Base-by-base conservation (phyloP, 1,140 invertebrate species). In the Papilio polyxenes region DNA sequence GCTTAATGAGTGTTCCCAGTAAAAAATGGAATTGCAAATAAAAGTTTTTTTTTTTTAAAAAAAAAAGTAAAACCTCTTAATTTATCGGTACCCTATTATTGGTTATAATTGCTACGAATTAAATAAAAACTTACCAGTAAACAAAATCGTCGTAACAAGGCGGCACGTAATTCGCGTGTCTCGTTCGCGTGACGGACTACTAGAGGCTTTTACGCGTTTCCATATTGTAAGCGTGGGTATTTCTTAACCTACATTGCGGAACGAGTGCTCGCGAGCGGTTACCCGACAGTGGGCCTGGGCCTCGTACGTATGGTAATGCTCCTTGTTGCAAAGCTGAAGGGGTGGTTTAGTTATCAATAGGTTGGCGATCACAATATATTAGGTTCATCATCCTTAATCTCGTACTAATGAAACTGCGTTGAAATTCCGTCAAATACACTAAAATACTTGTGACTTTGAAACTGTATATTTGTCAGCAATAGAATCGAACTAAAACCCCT, bases 221-320 rank as follows among this genome's bases (percentile, higher is more conserved):
- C 88, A 88, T 87, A 84, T 81, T 81, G 78, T 85, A 83, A 86
- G 81, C 85, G 78, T 78, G 56, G 53, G 82, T 82, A 82, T 86
- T 87, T 87, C 87, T 87, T 91, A 89, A 89, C 89, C 88, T 85
- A 87, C 82, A 89, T 91, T 85, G 81, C 49, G 53, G 77, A 85
- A 80, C 40, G 44, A 65, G 59, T 65, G 78, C 78, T 23, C 62
- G 56, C 62, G 77, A 59, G 48, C 13, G 77, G 56, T 65, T 65
- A 48, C 31, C 17, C 31, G 37, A 23, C 75, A 86, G 72, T 20
- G 76, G 81, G 75, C 79, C 78, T 20, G 76, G 81, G 75, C 79
- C 78, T 83, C 78, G 81, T 77, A 59, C 6, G 6, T n/a, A 6
- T 15, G 82, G 81, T 86, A 83, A 80, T 82, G 75, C 74, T 80